Conservation (phyloP, 2,797 vertebrate species). For the Bucorvus abyssinicus region DNA sequence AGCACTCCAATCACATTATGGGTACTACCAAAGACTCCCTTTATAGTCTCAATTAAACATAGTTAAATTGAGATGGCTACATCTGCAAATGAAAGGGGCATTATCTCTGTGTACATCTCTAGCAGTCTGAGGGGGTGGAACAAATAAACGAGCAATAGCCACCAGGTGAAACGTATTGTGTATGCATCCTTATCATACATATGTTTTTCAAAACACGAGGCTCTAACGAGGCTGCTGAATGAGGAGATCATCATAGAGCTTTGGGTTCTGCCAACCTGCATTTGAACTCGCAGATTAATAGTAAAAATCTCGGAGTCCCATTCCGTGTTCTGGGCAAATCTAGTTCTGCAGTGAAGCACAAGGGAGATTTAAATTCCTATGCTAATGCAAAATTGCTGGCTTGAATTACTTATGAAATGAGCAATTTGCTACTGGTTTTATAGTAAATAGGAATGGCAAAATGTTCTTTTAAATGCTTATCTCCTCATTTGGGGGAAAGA, state of each 20-base stretch:
- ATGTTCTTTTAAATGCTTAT: constrained; percentile 11
- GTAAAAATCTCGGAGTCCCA: not conserved
- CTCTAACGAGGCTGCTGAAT: not conserved
- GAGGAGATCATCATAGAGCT: not conserved
- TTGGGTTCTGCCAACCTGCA: not conserved
- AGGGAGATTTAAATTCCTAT: constrained; percentile 2
- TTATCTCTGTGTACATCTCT: not conserved
- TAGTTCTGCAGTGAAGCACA: not conserved
- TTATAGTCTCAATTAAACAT: not conserved
- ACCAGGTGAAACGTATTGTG: not conserved
- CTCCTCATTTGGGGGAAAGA: not conserved
- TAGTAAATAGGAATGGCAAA: not conserved
- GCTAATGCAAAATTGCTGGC: constrained; percentile 12
- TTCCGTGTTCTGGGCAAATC: not conserved
- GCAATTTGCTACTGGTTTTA: not conserved
- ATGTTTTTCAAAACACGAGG: not conserved
- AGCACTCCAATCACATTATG: not conserved
- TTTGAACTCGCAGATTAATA: not conserved
- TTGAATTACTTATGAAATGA: constrained; percentile 17
- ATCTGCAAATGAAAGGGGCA: not conserved
- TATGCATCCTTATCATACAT: not conserved
- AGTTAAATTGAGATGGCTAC: not conserved
- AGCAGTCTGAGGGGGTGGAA: not conserved
- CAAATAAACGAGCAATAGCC: not conserved
- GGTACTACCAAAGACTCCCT: not conserved